These are phyloP conservation scores for Rhyzopertha dominica DNA, from an alignment of 1,140 invertebrate genomes.

Conservation along the genomic window DNA sequence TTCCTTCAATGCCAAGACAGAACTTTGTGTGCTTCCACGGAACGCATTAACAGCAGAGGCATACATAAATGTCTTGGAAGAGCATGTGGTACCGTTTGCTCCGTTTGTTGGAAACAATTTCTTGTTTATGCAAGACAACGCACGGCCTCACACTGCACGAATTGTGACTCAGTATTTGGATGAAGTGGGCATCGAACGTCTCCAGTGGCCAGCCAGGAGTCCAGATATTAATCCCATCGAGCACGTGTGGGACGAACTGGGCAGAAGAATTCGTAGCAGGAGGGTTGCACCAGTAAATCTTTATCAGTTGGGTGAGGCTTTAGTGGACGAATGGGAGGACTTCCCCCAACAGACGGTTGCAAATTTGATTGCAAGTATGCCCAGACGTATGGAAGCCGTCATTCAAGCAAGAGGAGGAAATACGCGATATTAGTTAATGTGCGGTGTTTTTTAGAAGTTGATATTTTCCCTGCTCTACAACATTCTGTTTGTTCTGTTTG, in stretches of 20 bases:
- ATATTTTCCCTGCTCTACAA: too few species aligned
- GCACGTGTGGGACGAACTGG: conserved; percentile 39
- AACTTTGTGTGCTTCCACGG: neutral
- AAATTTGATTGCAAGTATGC: too few species aligned
- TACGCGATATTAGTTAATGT: too few species aligned
- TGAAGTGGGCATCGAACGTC: conserved; percentile 21
- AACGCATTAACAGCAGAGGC: neutral
- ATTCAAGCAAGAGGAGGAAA: too few species aligned
- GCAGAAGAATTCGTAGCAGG: too few species aligned
- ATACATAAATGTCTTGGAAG: neutral
- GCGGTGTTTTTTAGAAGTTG: too few species aligned
- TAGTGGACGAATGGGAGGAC: too few species aligned
- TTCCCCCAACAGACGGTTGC: too few species aligned
- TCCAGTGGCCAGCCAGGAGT: conserved; percentile 40
- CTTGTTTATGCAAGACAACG: conserved; percentile 27
- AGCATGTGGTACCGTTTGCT: conserved; percentile 23
- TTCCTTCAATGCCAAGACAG: neutral
- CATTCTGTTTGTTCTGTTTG: too few species aligned
- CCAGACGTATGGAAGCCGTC: too few species aligned
- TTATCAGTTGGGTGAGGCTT: too few species aligned
- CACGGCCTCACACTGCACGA: conserved; percentile 32
- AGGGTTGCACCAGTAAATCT: too few species aligned
- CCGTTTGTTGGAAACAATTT: conserved; percentile 22
- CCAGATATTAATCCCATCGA: conserved; percentile 47
- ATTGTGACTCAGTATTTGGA: conserved; percentile 27